phyloP scores from a whole-genome alignment of 1,140 invertebrate species.

The Teleopsis dalmanni region DNA sequence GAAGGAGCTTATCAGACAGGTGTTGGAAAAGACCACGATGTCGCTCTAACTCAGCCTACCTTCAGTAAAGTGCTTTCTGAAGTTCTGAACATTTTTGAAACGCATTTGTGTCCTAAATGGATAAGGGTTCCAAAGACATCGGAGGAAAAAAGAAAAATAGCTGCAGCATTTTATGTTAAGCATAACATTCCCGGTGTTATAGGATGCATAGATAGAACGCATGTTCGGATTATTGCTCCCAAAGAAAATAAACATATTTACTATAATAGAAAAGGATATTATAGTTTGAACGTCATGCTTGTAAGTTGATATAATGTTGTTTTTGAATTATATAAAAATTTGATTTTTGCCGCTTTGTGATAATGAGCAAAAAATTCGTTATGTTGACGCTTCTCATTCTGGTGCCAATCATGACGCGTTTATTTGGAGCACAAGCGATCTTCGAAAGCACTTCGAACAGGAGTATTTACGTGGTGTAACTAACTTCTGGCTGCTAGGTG shows the following conservation, averaged over 20 bases:
- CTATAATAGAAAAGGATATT: slow-evolving; percentile 9
- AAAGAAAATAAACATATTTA: neutral
- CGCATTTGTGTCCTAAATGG: neutral
- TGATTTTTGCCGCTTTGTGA: slow-evolving; percentile 1
- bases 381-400: slow-evolving; percentile 2
- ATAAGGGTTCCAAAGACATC: neutral
- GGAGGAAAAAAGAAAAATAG: neutral
- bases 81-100: slow-evolving; percentile 2
- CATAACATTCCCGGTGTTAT: neutral
- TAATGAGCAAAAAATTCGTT: slow-evolving; percentile 2
- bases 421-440: neutral
- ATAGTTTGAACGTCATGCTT: slow-evolving; percentile 9
- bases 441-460: neutral
- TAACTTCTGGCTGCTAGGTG: neutral
- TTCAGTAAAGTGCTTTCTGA: neutral
- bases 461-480: neutral
- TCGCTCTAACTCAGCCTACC: neutral
- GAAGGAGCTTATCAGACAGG: neutral
- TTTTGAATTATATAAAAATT: neutral
- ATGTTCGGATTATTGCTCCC: neutral
- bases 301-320: neutral
- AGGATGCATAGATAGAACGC: slow-evolving; percentile 1
- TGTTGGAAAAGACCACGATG: neutral
- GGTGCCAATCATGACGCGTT: slow-evolving; percentile 4
- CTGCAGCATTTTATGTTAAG: slow-evolving; percentile 2